phyloP scores from a whole-genome alignment of 2,888 invertebrate genomes.

The Callinectes sapidus region DNA sequence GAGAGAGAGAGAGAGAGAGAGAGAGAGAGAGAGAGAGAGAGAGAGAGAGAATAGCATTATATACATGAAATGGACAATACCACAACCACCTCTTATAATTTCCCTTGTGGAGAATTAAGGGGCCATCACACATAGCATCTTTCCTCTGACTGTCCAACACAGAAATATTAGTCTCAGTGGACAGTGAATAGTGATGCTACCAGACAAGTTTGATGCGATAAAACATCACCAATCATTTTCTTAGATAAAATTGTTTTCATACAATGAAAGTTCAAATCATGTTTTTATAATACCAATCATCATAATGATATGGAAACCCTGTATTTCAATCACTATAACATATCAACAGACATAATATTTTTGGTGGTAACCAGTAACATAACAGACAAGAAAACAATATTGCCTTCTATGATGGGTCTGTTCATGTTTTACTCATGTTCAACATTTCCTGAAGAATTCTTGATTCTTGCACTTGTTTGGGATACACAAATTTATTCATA shows the following conservation, averaged over 20 bases:
- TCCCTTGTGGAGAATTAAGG: not conserved
- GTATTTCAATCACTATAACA: not conserved
- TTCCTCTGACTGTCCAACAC: not conserved
- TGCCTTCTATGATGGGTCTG: not conserved
- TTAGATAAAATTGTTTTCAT: not conserved
- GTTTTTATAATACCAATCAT: too few species aligned
- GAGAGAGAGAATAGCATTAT: not conserved
- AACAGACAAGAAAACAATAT: not conserved
- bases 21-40: too few species aligned
- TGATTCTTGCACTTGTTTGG: not conserved
- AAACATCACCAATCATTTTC: not conserved
- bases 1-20: too few species aligned
- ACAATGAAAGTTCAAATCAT: not conserved
- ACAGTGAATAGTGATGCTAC: not conserved
- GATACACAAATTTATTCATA: not conserved
- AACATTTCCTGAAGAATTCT: not conserved
- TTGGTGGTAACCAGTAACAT: not conserved
- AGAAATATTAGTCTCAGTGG: not conserved
- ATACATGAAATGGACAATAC: not conserved
- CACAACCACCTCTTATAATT: not conserved
- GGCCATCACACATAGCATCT: not conserved
- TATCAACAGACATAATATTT: not conserved
- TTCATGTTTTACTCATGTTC: not conserved
- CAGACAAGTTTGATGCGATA: not conserved
- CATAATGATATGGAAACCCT: not conserved